Percentiles rank a stretch among this genome's conserved stretches.
Conservation (phyloP, 2,888 invertebrate genomes). For the Beris morrisii region DNA sequence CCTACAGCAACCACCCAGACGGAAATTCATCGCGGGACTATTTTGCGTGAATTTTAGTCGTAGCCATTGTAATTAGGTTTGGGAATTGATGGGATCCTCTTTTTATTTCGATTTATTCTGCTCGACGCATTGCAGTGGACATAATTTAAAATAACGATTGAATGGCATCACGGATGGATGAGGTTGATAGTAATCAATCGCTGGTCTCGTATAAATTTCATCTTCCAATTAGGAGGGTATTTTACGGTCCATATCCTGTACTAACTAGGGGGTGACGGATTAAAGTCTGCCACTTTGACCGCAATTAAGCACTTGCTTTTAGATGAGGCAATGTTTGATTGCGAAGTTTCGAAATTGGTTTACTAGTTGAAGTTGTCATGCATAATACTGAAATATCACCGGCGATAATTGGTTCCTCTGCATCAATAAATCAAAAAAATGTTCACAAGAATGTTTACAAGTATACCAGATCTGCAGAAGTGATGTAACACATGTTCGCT, state of each 20-base stretch:
- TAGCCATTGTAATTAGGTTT: constrained; percentile 33
- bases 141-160: constrained; percentile 28
- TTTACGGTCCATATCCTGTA: constrained; percentile 12
- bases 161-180: constrained; percentile 10
- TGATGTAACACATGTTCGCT: too few relatives aligned
- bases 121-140: constrained; percentile 24
- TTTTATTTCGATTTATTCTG: constrained; percentile 28
- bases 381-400: constrained; percentile 25
- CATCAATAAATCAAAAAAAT: too few relatives aligned
- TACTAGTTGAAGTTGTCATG: constrained; percentile 30
- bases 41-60: constrained; percentile 24
- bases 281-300: constrained; percentile 29
- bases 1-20: neutral
- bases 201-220: constrained; percentile 16
- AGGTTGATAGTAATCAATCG: constrained; percentile 26
- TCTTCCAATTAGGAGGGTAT: constrained; percentile 20
- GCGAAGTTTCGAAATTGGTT: constrained; percentile 4
- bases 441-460: too few relatives aligned
- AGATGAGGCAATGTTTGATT: neutral
- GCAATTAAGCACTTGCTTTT: constrained; percentile 14
- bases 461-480: too few relatives aligned
- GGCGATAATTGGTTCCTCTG: constrained; percentile 20
- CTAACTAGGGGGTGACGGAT: constrained; percentile 16
- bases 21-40: constrained; percentile 3
- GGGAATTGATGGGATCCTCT: constrained; percentile 32